Evolutionary conservation across 2,113 vertebrate genomes (phyloP).

Genomic region (Gasterosteus nipponicus): DNA sequence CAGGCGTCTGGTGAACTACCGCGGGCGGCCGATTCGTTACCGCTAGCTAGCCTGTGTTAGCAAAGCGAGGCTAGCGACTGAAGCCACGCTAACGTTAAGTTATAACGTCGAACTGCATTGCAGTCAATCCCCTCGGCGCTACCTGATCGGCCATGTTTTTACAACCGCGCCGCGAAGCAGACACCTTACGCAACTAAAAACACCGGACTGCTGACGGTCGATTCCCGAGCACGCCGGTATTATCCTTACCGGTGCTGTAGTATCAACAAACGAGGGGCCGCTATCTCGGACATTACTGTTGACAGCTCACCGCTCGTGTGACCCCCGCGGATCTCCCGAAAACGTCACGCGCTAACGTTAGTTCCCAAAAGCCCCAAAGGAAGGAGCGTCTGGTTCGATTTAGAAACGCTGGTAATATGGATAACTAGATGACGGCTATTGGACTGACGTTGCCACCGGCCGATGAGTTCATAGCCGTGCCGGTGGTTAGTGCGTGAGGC

Average conservation of each 20-base stretch:
- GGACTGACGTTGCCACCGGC: not conserved
- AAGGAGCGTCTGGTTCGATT: not conserved
- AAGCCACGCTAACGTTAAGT: constrained; percentile 50
- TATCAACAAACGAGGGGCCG: constrained; percentile 36
- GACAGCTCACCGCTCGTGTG: constrained; percentile 62
- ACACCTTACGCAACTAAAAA: not conserved
- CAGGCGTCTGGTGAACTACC: not conserved
- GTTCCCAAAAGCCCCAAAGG: not conserved
- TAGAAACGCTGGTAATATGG: not conserved
- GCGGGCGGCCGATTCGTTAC: not conserved
- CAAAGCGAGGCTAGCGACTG: constrained; percentile 55
- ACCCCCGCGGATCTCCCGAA: constrained; percentile 74
- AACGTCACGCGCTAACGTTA: constrained; percentile 52
- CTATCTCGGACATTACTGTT: constrained; percentile 55
- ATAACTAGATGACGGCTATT: not conserved
- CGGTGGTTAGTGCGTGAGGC: not conserved
- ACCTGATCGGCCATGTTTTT: constrained; percentile 71
- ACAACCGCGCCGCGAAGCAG: constrained; percentile 17
- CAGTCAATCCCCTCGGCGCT: constrained; percentile 53
- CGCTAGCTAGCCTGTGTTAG: constrained; percentile 39
- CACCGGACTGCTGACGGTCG: not conserved
- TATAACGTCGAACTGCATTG: constrained; percentile 52
- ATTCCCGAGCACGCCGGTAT: not conserved
- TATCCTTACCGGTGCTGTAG: constrained; percentile 64
- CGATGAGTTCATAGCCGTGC: not conserved